A percentile compares a stretch with the other conserved stretches of the same genome.
These are phyloP conservation scores for Drosophila infuscata DNA, from an alignment of 2,888 invertebrate species.

Conservation along the genomic window DNA sequence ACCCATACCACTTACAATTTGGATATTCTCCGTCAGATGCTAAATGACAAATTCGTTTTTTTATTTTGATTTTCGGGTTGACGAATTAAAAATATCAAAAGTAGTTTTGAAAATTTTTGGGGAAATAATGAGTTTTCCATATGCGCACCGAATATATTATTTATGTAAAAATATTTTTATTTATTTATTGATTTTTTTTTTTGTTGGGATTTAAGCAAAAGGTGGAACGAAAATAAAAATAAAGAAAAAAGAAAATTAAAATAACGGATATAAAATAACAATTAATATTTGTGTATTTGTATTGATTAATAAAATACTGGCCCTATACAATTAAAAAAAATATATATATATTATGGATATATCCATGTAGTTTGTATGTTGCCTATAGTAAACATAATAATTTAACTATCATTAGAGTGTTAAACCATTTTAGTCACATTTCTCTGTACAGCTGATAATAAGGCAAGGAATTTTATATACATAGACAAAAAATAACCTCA, in stretches of 20 bases:
- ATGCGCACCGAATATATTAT: constrained; percentile 67
- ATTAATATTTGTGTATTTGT: constrained; percentile 32
- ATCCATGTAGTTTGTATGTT: constrained; percentile 1
- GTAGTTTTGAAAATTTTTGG: constrained; percentile 38
- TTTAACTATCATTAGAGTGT: constrained; percentile 45
- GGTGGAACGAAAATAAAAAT: constrained; percentile 52
- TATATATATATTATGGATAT: neutral
- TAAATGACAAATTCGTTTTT: constrained; percentile 75
- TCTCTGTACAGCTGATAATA: constrained; percentile 55
- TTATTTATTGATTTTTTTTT: constrained; percentile 22
- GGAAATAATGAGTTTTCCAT: constrained; percentile 63
- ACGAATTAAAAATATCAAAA: constrained; percentile 47
- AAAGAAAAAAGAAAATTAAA: constrained; percentile 54
- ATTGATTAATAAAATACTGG: constrained; percentile 36
- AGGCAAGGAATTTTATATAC: constrained; percentile 59
- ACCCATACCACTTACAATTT: constrained; percentile 85
- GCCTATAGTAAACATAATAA: constrained; percentile 20
- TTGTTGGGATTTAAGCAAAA: constrained; percentile 45
- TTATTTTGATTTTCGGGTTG: constrained; percentile 36
- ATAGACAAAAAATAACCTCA: constrained; percentile 24
- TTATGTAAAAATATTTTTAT: constrained; percentile 39
- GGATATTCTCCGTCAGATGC: constrained; percentile 85
- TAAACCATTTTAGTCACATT: constrained; percentile 70
- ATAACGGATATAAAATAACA: constrained; percentile 46
- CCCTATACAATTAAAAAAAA: constrained; percentile 39